phyloP scores from a whole-genome alignment of 2,113 vertebrate species.

The Noctilio leporinus region DNA sequence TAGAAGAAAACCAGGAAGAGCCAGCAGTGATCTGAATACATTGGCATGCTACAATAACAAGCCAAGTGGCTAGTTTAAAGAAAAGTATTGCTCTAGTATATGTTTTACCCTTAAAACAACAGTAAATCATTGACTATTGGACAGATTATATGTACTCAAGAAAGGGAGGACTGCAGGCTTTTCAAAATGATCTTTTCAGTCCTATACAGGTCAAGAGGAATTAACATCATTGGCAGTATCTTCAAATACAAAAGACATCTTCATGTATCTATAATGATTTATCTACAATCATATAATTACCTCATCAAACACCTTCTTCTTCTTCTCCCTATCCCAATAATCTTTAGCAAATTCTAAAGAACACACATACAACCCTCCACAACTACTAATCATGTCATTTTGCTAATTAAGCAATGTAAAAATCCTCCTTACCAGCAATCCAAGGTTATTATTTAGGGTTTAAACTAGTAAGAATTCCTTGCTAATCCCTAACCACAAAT shows the following conservation, averaged over 20 bases:
- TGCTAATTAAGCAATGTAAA: constrained; percentile 3
- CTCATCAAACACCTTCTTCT: neutral
- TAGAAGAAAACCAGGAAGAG: neutral
- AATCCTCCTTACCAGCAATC: neutral
- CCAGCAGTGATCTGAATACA: neutral
- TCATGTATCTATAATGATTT: neutral
- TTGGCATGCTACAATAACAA: neutral
- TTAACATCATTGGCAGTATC: neutral
- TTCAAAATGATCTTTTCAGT: neutral
- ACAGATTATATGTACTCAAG: neutral
- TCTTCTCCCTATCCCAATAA: neutral
- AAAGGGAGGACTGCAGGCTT: neutral
- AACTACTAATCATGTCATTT: constrained; percentile 4
- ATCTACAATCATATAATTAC: neutral
- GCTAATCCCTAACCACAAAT: constrained; percentile 23
- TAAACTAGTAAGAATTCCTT: neutral
- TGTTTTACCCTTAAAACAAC: neutral
- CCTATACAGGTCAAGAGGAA: neutral
- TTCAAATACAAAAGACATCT: neutral
- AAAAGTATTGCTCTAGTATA: neutral
- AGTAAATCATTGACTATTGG: neutral
- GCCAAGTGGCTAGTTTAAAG: constrained; percentile 18
- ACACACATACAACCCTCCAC: neutral
- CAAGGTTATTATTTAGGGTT: neutral
- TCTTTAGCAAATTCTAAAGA: constrained; percentile 5